Base-by-base conservation (phyloP, 1,140 invertebrate genomes). In the Sitophilus oryzae region DNA sequence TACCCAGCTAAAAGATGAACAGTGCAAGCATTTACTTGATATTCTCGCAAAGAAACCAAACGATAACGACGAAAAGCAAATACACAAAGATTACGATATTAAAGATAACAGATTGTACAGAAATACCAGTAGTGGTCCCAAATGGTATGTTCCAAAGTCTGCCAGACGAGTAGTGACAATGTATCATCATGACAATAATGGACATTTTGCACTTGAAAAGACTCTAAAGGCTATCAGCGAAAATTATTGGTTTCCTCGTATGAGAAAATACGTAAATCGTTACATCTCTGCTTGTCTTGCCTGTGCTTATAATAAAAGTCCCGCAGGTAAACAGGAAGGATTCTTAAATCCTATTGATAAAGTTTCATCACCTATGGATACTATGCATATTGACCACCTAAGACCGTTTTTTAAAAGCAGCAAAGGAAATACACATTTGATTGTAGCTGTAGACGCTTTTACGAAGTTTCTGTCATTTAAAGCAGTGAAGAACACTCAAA, bases 301-400 rank as follows among this genome's bases (percentile, higher is more conserved):
- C 25, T 30, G 25, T 11, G 25, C 25, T 6, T 30, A 6, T 30
- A 30, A 30, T 6, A 5, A 30, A 30, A 11, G 25, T 6, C 5
- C 5, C 5, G 5, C 5, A 6, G 25, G 25, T 30, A 30, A 30
- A 11, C 5, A 11, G 11, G 25, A 25, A 15, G 44, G 44, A 10
- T 18, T 30, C 4, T 23, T 47, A 43, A 40, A 30, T 14, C 52
- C 21, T 47, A 44, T 47, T 8, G 23, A 47, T 10, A 47, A 47
- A 47, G 2, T 18, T 3, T n/a, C 45, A 9, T 20, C 38, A 16
- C 61, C 56, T 3, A 25, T 66, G 1, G 41, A 65, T 14, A 63
- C 61, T 0, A 21, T 50, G 9, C 63, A 66, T 43, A 15, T 66
- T 0, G 61, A 65, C 19, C 64, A 66, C 36, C 1, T 62, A 3